Evolutionary conservation across 2,797 vertebrate genomes (phyloP).

Genomic region (Chromobotia macracanthus): DNA sequence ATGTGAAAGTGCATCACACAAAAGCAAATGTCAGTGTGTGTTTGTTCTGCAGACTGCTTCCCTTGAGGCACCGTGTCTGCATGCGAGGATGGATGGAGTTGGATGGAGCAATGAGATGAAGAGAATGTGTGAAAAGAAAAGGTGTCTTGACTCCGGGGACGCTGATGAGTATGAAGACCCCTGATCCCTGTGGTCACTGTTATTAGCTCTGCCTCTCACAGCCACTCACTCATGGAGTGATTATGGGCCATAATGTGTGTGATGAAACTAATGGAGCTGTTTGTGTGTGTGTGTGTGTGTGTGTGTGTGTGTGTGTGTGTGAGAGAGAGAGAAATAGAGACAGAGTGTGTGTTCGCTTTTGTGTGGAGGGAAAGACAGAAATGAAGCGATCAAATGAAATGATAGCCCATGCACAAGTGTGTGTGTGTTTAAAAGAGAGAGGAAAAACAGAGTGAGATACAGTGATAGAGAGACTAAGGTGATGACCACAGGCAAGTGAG

Average conservation of each 20-base stretch:
- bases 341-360: not conserved
- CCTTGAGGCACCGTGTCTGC: not conserved
- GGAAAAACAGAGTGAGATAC: not conserved
- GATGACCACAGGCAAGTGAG: slow-evolving; percentile 32
- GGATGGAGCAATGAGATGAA: slow-evolving; percentile 17
- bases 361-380: slow-evolving; percentile 4
- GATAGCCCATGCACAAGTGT: slow-evolving; percentile 1
- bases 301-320: slow-evolving; percentile 16
- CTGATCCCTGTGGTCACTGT: slow-evolving; percentile 29
- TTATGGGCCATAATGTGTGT: slow-evolving; percentile 43
- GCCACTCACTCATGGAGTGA: slow-evolving; percentile 35
- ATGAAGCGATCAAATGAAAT: slow-evolving; percentile 36
- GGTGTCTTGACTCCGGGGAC: slow-evolving; percentile 26
- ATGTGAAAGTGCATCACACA: slow-evolving; percentile 17
- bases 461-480: slow-evolving; percentile 1
- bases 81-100: slow-evolving; percentile 18
- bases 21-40: not conserved
- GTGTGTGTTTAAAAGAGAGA: slow-evolving; percentile 2
- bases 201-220: slow-evolving; percentile 42
- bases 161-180: slow-evolving; percentile 21
- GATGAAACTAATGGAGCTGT: slow-evolving; percentile 40
- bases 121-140: slow-evolving; percentile 31
- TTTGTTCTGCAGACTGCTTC: slow-evolving; percentile 10
- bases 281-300: slow-evolving; percentile 25
- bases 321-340: no score